Evolutionary conservation across 2,797 vertebrate species (phyloP).

Genomic region (Acrossocheilus wenchowensis): DNA sequence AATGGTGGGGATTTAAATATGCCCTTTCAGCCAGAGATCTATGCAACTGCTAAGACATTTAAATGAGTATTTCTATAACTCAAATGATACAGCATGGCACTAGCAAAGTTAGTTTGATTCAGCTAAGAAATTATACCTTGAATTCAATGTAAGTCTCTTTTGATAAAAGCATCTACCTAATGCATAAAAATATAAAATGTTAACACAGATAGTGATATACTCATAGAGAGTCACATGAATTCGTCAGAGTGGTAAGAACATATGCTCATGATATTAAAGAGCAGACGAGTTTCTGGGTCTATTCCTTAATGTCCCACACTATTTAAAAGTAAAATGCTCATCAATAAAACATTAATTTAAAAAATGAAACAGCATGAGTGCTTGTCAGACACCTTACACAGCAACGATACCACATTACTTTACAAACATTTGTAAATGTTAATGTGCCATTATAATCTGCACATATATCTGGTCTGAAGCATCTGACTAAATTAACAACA

Average conservation of each 20-base stretch:
- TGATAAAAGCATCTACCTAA: background rate
- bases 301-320: background rate
- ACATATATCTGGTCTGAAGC: background rate
- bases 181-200: background rate
- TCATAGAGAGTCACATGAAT: background rate
- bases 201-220: background rate
- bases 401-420: background rate
- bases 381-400: background rate
- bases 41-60: background rate
- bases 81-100: background rate
- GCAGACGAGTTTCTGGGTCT: background rate
- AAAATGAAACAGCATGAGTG: background rate
- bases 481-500: conserved; percentile 20
- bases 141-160: background rate
- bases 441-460: conserved; percentile 13
- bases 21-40: background rate
- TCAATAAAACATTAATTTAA: background rate
- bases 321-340: background rate
- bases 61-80: background rate
- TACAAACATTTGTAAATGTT: conserved; percentile 26
- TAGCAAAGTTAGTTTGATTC: background rate
- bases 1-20: background rate
- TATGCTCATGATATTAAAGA: background rate
- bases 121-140: background rate
- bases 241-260: background rate